Evolutionary conservation across 1,140 invertebrate species (phyloP).

Genomic region (Lasioglossum baleicum): DNA sequence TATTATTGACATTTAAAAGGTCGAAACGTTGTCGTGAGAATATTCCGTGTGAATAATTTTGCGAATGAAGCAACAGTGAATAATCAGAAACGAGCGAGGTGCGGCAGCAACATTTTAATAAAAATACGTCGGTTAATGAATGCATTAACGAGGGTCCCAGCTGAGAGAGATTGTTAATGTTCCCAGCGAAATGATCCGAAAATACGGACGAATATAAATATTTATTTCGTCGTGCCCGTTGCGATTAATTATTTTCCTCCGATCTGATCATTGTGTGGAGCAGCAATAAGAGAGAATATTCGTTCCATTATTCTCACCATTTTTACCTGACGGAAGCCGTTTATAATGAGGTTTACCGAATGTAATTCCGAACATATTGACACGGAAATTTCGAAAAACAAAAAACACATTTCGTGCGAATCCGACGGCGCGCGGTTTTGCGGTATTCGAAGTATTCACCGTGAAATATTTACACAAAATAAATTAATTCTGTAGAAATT

Average conservation of each 20-base stretch:
- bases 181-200: not conserved
- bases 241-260: not conserved
- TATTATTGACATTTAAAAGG: no score
- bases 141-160: not conserved
- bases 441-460: no score
- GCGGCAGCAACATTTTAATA: not conserved
- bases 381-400: not conserved
- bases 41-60: not conserved
- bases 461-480: not conserved
- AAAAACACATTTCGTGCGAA: not conserved
- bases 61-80: not conserved
- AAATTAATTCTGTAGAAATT: not conserved
- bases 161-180: not conserved
- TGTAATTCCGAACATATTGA: not conserved
- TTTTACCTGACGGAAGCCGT: not conserved
- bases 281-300: not conserved
- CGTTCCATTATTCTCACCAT: not conserved
- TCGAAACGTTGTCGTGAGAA: not conserved
- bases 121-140: not conserved
- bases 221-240: no score
- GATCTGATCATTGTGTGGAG: not conserved
- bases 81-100: not conserved
- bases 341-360: not conserved
- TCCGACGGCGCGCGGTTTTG: not conserved
- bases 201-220: not conserved